Conservation (phyloP, 2,888 invertebrate species). For the Eurois occulta region DNA sequence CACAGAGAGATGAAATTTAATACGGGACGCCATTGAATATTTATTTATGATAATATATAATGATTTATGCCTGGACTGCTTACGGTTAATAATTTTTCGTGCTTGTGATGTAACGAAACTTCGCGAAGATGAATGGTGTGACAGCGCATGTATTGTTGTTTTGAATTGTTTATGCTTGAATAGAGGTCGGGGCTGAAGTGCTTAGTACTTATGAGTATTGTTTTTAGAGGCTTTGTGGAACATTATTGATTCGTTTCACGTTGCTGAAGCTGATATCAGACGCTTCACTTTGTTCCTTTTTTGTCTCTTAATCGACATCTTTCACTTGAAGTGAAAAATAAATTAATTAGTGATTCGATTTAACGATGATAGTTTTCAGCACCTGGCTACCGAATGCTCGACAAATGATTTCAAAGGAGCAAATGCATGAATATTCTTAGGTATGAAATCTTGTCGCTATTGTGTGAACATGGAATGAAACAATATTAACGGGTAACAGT, state of each 20-base stretch:
- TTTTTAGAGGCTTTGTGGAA: background rate
- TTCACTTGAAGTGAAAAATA: background rate
- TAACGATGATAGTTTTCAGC: background rate
- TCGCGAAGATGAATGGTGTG: conserved; percentile 57
- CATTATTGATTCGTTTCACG: background rate
- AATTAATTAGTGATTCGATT: background rate
- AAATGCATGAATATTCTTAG: background rate
- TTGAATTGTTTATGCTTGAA: conserved; percentile 28
- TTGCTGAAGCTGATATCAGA: background rate
- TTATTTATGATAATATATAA: conserved; percentile 89
- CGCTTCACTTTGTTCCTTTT: background rate
- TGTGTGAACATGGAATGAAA: background rate
- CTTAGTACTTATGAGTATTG: conserved; percentile 15
- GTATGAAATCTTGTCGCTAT: background rate
- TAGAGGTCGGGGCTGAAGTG: conserved; percentile 11
- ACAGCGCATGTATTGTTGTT: conserved; percentile 54
- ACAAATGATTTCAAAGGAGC: background rate
- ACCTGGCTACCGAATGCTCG: background rate
- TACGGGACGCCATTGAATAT: conserved; percentile 86
- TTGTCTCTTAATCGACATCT: background rate
- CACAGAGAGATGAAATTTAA: conserved; percentile 85
- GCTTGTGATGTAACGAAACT: conserved; percentile 64
- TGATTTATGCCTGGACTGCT: conserved; percentile 86
- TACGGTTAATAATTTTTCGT: conserved; percentile 83
- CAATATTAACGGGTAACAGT: background rate